phyloP scores from a whole-genome alignment of 2,113 vertebrate genomes.

The Corythoichthys haematopterus region DNA sequence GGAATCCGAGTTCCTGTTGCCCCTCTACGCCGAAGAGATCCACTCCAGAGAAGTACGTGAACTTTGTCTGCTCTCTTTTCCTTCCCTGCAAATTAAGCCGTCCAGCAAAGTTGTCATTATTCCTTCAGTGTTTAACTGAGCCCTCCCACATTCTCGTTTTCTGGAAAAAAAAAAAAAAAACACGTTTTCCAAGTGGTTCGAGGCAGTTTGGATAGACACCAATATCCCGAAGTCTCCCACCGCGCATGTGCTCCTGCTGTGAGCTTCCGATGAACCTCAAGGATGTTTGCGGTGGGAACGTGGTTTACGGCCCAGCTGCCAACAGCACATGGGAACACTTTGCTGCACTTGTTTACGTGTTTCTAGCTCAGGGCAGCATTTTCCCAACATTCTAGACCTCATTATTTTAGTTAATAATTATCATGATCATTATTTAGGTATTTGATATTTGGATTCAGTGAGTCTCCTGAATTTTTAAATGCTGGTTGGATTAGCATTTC shows the following conservation, averaged over 20 bases:
- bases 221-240: slow-evolving; percentile 13
- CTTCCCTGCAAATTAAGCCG: slow-evolving; percentile 7
- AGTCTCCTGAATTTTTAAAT: not conserved
- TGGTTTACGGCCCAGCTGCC: slow-evolving; percentile 51
- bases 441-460: slow-evolving; percentile 27
- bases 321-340: slow-evolving; percentile 70
- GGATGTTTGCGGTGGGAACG: slow-evolving; percentile 59
- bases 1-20: slow-evolving; percentile 91
- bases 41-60: slow-evolving; percentile 85
- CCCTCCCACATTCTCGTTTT: slow-evolving; percentile 9
- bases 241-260: slow-evolving; percentile 33
- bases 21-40: slow-evolving; percentile 90
- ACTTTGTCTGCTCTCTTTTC: slow-evolving; percentile 12
- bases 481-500: not conserved
- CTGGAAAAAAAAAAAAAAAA: not conserved
- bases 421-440: slow-evolving; percentile 26
- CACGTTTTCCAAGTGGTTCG: slow-evolving; percentile 7
- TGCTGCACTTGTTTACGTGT: slow-evolving; percentile 64
- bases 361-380: slow-evolving; percentile 43
- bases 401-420: slow-evolving; percentile 22
- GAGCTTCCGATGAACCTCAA: slow-evolving; percentile 59
- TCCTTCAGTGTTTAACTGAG: slow-evolving; percentile 23
- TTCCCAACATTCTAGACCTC: slow-evolving; percentile 31
- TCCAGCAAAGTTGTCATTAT: slow-evolving; percentile 14
- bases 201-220: slow-evolving; percentile 24